Conservation (phyloP, 2,888 invertebrate genomes). For the Listrodromus nycthemerus region DNA sequence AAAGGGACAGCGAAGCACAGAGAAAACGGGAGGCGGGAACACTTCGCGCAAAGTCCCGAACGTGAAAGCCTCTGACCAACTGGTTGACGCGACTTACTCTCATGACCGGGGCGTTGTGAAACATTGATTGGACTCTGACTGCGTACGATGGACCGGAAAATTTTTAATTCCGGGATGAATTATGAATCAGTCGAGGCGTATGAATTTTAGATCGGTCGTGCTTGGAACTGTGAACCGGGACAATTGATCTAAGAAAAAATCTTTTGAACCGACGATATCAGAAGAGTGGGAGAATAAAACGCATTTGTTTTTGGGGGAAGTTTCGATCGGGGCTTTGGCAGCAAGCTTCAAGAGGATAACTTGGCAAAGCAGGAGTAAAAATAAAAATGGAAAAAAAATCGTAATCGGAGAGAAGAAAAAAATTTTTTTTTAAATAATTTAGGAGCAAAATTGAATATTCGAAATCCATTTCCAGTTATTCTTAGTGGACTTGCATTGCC, state of each 20-base stretch:
- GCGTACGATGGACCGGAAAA: background rate
- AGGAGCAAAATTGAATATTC: background rate
- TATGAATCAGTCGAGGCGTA: background rate
- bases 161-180: constrained; percentile 2
- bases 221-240: background rate
- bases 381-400: too few relatives aligned
- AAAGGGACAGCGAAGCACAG: constrained; percentile 53
- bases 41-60: constrained; percentile 28
- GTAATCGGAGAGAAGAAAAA: too few relatives aligned
- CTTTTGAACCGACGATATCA: too few relatives aligned
- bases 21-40: constrained; percentile 22
- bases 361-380: too few relatives aligned
- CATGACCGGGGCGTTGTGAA: constrained; percentile 3
- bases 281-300: too few relatives aligned
- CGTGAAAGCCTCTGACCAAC: background rate
- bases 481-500: too few relatives aligned
- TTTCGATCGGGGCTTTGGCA: background rate
- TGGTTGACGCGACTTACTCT: constrained; percentile 5
- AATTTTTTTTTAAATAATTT: too few relatives aligned
- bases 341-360: too few relatives aligned
- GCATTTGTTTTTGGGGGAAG: too few relatives aligned
- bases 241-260: too few relatives aligned
- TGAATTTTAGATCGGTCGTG: background rate
- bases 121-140: constrained; percentile 26
- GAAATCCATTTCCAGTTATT: background rate